Percentiles rank a stretch among this genome's conserved stretches.
These are phyloP conservation scores for Protaetia brevitarsis DNA, from an alignment of 1,140 invertebrate species.

Conservation along the genomic window DNA sequence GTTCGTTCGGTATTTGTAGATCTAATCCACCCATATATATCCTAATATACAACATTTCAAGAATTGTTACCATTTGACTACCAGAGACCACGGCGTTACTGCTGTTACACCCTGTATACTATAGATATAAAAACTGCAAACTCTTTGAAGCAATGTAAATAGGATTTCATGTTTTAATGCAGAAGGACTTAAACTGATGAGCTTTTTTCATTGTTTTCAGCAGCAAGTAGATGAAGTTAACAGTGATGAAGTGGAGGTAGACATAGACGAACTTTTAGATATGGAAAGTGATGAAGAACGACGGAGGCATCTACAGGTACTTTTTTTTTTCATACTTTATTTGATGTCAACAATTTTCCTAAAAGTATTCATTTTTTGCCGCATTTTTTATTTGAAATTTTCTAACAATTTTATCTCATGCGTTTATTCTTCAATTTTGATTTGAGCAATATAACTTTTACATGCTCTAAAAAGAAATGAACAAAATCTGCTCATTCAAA, in stretches of 20 bases:
- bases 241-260: constrained; percentile 81
- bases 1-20: no score
- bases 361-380: not conserved
- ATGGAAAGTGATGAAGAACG: constrained; percentile 84
- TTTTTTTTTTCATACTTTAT: constrained; percentile 31
- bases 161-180: no score
- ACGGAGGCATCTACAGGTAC: constrained; percentile 77
- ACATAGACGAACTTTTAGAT: constrained; percentile 89
- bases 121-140: no score
- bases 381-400: no score
- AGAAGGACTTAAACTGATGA: not conserved
- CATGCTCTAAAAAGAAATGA: not conserved
- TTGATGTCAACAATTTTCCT: not conserved
- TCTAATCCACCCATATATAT: no score
- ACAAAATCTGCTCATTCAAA: not conserved
- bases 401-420: not conserved
- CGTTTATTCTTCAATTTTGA: not conserved
- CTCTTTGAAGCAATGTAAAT: no score
- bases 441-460: not conserved
- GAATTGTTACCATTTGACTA: no score
- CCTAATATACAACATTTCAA: no score
- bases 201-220: constrained; percentile 41
- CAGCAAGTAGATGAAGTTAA: constrained; percentile 56
- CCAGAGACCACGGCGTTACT: no score
- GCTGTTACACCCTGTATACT: no score